phyloP scores from a whole-genome alignment of 2,888 invertebrate genomes.

The Bursaphelenchus okinawaensis region DNA sequence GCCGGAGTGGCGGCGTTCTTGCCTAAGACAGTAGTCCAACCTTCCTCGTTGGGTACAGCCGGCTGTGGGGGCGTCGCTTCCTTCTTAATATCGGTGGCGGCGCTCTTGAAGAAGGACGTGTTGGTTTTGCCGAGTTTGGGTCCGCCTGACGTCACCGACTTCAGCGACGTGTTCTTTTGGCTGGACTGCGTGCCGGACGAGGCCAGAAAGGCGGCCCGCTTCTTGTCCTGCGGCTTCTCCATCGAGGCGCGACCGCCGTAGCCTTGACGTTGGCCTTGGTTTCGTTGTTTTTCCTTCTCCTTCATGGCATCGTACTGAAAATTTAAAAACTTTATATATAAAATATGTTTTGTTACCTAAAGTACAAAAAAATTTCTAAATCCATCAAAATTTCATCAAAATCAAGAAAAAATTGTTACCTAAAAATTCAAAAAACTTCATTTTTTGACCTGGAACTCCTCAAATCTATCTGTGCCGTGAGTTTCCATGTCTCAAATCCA shows the following conservation, averaged over 20 bases:
- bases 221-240: background rate
- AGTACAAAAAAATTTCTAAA: too few species aligned
- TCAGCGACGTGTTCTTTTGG: background rate
- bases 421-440: background rate
- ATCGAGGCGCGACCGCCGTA: conserved; percentile 14
- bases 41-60: background rate
- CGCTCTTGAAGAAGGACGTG: background rate
- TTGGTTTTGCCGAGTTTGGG: background rate
- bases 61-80: background rate
- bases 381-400: too few species aligned
- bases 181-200: background rate
- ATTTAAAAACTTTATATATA: background rate
- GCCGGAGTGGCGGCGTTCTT: background rate
- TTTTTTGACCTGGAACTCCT: too few species aligned
- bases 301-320: conserved; percentile 15
- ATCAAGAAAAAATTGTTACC: background rate
- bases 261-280: background rate
- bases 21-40: background rate
- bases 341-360: too few species aligned
- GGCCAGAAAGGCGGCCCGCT: background rate
- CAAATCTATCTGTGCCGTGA: too few species aligned
- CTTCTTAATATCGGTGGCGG: background rate
- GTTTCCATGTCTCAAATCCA: background rate
- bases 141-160: too few species aligned
- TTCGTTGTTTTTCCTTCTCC: conserved; percentile 7